These are phyloP conservation scores for Epicampocera succincta DNA, from an alignment of 2,888 invertebrate genomes.

Conservation along the genomic window DNA sequence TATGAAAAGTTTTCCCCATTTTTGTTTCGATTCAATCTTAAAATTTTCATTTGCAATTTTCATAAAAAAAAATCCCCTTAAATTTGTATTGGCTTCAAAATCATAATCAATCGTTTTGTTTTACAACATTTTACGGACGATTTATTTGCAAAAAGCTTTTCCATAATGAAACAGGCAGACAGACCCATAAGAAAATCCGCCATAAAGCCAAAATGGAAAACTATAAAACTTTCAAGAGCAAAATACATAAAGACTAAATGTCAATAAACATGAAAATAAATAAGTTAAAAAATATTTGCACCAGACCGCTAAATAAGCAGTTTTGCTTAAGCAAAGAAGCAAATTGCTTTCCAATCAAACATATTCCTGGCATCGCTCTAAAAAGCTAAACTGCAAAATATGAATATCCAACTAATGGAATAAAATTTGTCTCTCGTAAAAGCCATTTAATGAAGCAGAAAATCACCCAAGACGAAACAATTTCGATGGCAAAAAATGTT, in stretches of 20 bases:
- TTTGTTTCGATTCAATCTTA: no score
- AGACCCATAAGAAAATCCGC: not conserved
- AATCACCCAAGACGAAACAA: not conserved
- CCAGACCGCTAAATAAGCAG: conserved; percentile 9
- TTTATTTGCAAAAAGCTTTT: not conserved
- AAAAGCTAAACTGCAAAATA: not conserved
- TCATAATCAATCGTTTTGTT: no score
- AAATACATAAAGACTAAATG: not conserved
- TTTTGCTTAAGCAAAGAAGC: not conserved
- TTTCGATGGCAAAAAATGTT: no score
- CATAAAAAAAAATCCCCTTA: no score
- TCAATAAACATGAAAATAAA: not conserved
- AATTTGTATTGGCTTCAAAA: no score
- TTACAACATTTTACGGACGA: not conserved
- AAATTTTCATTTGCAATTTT: no score
- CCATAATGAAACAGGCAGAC: not conserved
- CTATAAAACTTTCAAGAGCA: no score
- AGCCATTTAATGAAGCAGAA: not conserved
- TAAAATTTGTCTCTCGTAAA: not conserved
- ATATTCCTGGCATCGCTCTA: not conserved
- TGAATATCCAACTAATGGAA: not conserved
- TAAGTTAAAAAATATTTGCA: not conserved
- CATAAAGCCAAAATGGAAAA: no score
- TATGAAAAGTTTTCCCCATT: no score
- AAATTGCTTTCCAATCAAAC: no score